Evolutionary conservation across 2,888 invertebrate species (phyloP), one percentile per base, ranked within the genome.

Genomic region (Macrophya annulata): DNA sequence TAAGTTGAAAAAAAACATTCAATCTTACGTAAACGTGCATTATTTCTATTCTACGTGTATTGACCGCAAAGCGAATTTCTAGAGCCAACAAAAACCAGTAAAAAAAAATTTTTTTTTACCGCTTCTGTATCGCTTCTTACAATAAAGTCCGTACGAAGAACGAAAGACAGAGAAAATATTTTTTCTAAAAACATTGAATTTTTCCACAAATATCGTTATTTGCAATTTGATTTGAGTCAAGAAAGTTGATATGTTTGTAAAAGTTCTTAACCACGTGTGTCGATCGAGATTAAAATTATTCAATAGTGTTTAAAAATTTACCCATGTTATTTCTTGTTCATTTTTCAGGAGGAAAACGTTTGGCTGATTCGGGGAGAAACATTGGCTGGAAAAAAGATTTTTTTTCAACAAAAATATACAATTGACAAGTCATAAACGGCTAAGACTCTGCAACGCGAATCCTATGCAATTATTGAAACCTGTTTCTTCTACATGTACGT

Each of bases 401-500:
- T 55, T 17, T 55, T 77, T 31, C 6, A 55, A 37, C 31, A n/a
- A 51, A 37, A 17, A 37, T 31, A 4, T 15, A 25, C 15, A 17
- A 68, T 21, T 25, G 31, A 55, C n/a, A n/a, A 48, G 12, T 8
- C 37, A 2, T 31, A 43, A 15, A 37, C 21, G n/a, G n/a, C 40
- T 40, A 62, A 21, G n/a, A 17, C 6, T 62, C 21, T 43, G 43
- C 40, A n/a, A 62, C 79, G 79, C 43, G 79, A 21, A 5, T 37
- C 62, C 3, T 37, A 21, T 62, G 43, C n/a, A 21, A 62, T 77
- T 51, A 6, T 31, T 17, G 17, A 51, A 77, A 77, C 76, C 76
- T 31, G 76, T 77, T 77, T 31, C 51, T 51, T n/a, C 48, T 37
- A 77, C 76, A 37, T 51, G 12, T 51, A 77, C 55, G 76, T 51